These are phyloP conservation scores for Idaea aversata DNA, from an alignment of 2,888 invertebrate species.

Conservation along the genomic window DNA sequence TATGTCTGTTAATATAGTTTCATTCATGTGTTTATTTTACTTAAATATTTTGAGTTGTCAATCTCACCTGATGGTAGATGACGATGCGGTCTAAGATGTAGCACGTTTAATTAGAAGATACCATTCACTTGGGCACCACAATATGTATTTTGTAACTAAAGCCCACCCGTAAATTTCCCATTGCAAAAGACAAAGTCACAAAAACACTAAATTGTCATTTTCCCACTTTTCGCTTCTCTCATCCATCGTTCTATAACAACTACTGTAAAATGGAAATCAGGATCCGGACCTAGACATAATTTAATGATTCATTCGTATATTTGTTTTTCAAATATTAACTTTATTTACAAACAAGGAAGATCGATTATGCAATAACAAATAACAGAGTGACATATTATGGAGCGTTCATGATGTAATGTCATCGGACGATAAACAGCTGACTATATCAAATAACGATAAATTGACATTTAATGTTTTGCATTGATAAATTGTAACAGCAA, in stretches of 20 bases:
- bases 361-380: not conserved
- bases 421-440: conserved; percentile 38
- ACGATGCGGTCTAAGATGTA: no score
- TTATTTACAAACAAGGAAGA: not conserved
- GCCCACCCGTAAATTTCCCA: not conserved
- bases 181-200: not conserved
- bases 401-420: conserved; percentile 36
- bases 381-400: conserved; percentile 12
- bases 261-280: not conserved
- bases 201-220: no score
- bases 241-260: not conserved
- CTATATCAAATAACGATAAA: conserved; percentile 22
- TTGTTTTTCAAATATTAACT: not conserved
- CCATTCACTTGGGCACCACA: no score
- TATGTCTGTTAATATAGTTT: no score
- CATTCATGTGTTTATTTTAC: no score
- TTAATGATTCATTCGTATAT: not conserved
- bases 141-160: no score
- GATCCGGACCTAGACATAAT: not conserved
- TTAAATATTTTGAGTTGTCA: no score
- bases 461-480: conserved; percentile 5
- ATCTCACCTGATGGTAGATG: no score
- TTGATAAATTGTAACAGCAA: conserved; percentile 5
- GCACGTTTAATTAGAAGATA: no score
- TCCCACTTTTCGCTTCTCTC: not conserved